Evolutionary conservation across 2,113 vertebrate genomes (phyloP), one percentile per base, ranked within the genome.

Genomic region (Strigops habroptila): DNA sequence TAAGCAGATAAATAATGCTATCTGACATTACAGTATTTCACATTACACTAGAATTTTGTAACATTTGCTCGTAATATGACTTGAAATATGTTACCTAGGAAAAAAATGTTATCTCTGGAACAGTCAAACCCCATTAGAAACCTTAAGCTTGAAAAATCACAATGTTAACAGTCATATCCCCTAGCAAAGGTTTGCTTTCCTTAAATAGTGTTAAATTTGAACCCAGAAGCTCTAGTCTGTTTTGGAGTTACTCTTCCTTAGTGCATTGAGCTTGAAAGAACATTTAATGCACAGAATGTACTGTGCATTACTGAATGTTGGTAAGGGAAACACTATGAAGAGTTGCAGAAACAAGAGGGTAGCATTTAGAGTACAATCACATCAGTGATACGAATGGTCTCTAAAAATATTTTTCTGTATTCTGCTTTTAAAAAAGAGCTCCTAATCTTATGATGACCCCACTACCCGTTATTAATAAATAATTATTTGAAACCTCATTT

Each of bases 31-130:
- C 97, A 97, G 96, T 98, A 98, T 98, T 98, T 97, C 98, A 97
- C 96, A 97, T 98, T 98, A 98, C 98, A 98, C 94, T 97, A 97
- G 97, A 97, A 97, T 98, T 98, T 97, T 96, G 87, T 97, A 97
- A 86, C 41, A 18, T 98, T 98, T 97, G 90, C 94, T 97, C 85
- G 59, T 98, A 98, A 98, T 98, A 82, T 28, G 93, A 98, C 87
- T 98, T 98, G 98, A 98, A 98, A 98, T 95, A 97, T 97, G 95
- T 98, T 98, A 98, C 98, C 97, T 98, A 97, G 97, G 96, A 98
- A 97, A 98, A 97, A 97, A 98, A 97, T 89, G 92, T 97, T 98
- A 94, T 97, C 97, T 97, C 97, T 97, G 97, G 91, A 98, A 97
- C 97, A 98, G 98, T 98, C 98, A 98, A 97, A 97, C 87, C 87